phyloP scores from a whole-genome alignment of 1,140 invertebrate genomes.

The Cardiocondyla obscurior region DNA sequence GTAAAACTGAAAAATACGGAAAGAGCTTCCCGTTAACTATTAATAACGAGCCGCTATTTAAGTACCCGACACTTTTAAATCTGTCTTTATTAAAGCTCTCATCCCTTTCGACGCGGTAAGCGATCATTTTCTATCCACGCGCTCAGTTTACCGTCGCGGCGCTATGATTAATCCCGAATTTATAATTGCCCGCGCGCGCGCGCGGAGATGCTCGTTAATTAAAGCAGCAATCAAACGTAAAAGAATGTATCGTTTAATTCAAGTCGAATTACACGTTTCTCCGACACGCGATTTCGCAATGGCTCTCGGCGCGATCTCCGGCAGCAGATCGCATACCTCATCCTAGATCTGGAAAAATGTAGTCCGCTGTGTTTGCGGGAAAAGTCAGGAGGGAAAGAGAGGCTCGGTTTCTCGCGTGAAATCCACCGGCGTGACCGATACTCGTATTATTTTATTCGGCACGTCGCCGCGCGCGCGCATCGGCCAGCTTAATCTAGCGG shows the following conservation, averaged over 20 bases:
- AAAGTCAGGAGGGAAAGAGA: conserved; percentile 38
- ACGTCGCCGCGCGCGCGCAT: background rate
- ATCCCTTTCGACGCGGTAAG: too few relatives aligned
- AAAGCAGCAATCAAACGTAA: background rate
- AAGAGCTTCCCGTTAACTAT: too few relatives aligned
- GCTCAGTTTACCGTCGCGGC: background rate
- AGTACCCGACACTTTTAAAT: too few relatives aligned
- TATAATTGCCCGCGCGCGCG: background rate
- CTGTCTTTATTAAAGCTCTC: too few relatives aligned
- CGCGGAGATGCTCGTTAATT: background rate
- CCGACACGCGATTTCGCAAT: background rate
- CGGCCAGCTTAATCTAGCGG: background rate
- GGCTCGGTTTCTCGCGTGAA: conserved; percentile 24
- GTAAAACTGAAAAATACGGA: too few relatives aligned
- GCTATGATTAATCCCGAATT: background rate
- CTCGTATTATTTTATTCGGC: conserved; percentile 54
- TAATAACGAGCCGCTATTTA: too few relatives aligned
- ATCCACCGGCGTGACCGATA: conserved; percentile 23
- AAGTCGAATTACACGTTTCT: conserved; percentile 29
- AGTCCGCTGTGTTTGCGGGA: conserved; percentile 39
- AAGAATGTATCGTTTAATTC: conserved; percentile 10
- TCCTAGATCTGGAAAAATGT: conserved; percentile 48
- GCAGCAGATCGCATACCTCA: conserved; percentile 4
- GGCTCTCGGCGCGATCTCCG: conserved; percentile 35
- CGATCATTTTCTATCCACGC: background rate